phyloP scores from a whole-genome alignment of 2,113 vertebrate species.

The Elanus axillaris region DNA sequence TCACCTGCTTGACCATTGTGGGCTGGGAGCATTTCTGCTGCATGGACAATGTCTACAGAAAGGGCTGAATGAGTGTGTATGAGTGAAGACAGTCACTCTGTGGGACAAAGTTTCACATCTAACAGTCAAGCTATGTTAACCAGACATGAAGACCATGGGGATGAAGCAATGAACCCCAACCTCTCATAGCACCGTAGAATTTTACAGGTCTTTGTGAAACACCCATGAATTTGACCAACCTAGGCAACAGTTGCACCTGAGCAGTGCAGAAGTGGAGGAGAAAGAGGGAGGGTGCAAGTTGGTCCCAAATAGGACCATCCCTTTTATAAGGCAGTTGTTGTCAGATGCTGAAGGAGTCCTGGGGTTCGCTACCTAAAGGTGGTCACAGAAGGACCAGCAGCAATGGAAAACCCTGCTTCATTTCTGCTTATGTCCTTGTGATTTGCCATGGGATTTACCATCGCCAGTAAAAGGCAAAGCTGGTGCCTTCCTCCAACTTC shows the following conservation, averaged over 20 bases:
- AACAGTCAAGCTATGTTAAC: background rate
- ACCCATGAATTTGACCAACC: background rate
- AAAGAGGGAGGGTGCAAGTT: background rate
- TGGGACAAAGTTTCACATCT: background rate
- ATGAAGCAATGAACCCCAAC: background rate
- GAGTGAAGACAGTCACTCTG: background rate
- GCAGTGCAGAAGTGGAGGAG: background rate
- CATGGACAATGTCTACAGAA: rapidly evolving
- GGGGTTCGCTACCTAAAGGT: background rate
- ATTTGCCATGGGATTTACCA: background rate
- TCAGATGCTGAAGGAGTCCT: background rate
- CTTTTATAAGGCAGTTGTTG: background rate
- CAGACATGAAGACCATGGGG: background rate
- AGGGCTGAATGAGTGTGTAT: background rate
- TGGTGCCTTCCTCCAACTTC: background rate
- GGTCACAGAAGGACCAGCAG: background rate
- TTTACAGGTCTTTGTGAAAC: background rate
- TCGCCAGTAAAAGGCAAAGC: background rate
- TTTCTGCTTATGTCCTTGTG: background rate
- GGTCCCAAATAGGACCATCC: background rate
- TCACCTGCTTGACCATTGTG: background rate
- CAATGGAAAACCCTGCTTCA: rapidly evolving
- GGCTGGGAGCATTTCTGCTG: background rate
- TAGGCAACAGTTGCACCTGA: background rate
- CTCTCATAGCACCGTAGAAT: background rate